Conservation (phyloP, 1,140 invertebrate species). For the Lethrus apterus region DNA sequence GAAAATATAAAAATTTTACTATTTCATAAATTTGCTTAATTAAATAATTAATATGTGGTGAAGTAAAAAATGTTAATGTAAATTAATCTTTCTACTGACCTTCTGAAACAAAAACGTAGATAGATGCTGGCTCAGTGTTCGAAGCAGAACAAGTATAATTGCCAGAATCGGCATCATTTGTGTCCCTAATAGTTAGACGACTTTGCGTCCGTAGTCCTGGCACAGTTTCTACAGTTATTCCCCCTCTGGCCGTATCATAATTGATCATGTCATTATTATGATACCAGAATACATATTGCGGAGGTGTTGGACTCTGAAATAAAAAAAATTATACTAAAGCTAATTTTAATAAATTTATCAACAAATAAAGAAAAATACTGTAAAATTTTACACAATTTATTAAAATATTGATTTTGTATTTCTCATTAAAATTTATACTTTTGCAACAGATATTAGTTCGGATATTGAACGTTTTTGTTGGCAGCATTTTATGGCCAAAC, state of each 20-base stretch:
- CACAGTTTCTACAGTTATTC: constrained; percentile 78
- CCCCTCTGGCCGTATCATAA: constrained; percentile 77
- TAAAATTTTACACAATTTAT: background rate
- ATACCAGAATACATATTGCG: constrained; percentile 87
- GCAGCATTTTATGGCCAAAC: constrained; percentile 2
- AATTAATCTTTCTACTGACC: constrained; percentile 45
- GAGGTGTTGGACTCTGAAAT: constrained; percentile 76
- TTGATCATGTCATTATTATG: constrained; percentile 90
- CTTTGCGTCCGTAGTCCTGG: constrained; percentile 75
- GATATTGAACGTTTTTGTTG: no score
- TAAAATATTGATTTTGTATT: background rate
- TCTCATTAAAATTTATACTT: background rate
- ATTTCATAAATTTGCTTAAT: no score
- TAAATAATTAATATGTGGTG: no score
- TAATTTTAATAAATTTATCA: no score
- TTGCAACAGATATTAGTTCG: background rate
- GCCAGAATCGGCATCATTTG: constrained; percentile 77
- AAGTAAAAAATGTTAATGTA: background rate
- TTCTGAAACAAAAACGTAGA: constrained; percentile 85
- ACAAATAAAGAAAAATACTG: no score
- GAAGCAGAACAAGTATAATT: constrained; percentile 87
- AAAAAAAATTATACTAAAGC: no score
- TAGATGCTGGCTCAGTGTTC: constrained; percentile 81
- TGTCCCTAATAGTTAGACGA: constrained; percentile 72
- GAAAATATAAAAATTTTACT: no score